Base-by-base conservation (phyloP, 2,113 vertebrate species). In the Oxyruncus cristatus region DNA sequence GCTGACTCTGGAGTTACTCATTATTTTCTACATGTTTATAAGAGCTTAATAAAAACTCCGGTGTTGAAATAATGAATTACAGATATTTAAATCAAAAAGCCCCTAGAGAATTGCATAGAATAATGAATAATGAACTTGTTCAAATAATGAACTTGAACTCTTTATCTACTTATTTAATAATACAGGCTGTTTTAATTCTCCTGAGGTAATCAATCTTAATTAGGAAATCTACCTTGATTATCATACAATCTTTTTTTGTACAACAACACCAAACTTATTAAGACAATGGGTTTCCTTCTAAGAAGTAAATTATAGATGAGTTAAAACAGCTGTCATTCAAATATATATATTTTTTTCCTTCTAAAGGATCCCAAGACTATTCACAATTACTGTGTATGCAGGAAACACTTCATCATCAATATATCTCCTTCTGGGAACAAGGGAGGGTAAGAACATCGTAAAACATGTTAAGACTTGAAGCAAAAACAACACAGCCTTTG, bases 151-250 rank as follows among this genome's bases (percentile, higher is more conserved):
- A 93, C 63, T 33, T 63, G n/a, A 95, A 82, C 14, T 27, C 3
- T 65, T 90, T 80, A 26, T 47, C 35, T 80, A 66, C n/a, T 86
- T 86, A 81, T 32, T 84, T 95, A 35, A 88, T 50, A 66, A n/a
- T 20, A 56, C 5, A 72, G 20, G n/a, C 14, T 46, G 27, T 37
- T 91, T 79, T 55, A 58, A 84, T 71, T 93, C 8, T 59, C 35
- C n/a, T 76, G 41, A 58, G 28, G 19, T 46, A 73, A 76, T 94
- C 28, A 73, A 6, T 89, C 46, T 75, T 89, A 47, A 91, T 47
- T 66, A 59, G 37, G 14, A 28, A 89, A 84, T 75, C 46, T 58
- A 72, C 24, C 4, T 35, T 55, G 16, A 75, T 85, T 72, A 49
- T 65, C 20, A 55, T 32, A 53, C 74, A 12, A 85, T 53, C 4